phyloP scores from a whole-genome alignment of 2,113 vertebrate species.

The Apteryx mantelli region DNA sequence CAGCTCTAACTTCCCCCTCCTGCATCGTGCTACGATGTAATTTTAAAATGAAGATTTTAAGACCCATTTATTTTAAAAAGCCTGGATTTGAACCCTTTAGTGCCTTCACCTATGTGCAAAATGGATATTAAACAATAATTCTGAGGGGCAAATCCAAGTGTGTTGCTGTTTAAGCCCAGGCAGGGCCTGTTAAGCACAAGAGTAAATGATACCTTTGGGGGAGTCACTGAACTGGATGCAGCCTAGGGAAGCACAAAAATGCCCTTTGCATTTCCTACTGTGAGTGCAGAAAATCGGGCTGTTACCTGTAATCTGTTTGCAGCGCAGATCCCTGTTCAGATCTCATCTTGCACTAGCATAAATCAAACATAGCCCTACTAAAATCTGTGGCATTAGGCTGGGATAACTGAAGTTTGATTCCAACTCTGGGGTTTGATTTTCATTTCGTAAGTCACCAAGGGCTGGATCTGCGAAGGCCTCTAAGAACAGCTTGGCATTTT shows the following conservation, averaged over 20 bases:
- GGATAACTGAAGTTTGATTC: not conserved
- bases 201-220: not conserved
- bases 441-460: rapidly evolving
- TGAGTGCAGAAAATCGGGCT: rapidly evolving
- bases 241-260: not conserved
- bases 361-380: not conserved
- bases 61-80: not conserved
- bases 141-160: not conserved
- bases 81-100: not conserved
- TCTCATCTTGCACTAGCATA: rapidly evolving
- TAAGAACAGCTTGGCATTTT: too few relatives aligned
- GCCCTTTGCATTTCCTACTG: not conserved
- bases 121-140: too few relatives aligned
- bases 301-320: rapidly evolving
- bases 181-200: not conserved
- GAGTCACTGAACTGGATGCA: not conserved
- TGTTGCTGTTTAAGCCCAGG: not conserved
- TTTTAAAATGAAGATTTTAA: not conserved
- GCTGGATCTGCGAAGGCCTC: not conserved
- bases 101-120: too few relatives aligned
- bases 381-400: not conserved
- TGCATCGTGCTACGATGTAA: not conserved
- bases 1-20: not conserved
- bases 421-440: not conserved
- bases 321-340: not conserved